A percentile compares a stretch with the other conserved stretches of the same genome.
These are phyloP conservation scores for Centropristis striata DNA, from an alignment of 2,113 vertebrate genomes.

Conservation along the genomic window DNA sequence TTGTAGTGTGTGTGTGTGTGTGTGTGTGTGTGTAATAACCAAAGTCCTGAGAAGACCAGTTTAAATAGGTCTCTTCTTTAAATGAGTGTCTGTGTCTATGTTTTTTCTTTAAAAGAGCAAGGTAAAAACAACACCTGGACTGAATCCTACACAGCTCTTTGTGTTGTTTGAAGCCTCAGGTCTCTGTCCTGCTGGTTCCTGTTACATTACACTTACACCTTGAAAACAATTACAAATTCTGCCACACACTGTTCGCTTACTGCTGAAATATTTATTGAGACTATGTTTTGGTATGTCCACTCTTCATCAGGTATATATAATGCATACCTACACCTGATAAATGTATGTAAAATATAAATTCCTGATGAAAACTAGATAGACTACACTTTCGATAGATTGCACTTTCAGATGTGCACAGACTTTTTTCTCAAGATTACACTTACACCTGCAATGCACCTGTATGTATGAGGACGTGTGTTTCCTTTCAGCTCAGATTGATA, in stretches of 20 bases:
- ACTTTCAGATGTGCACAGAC: too few species aligned
- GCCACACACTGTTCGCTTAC: too few species aligned
- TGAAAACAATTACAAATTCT: too few species aligned
- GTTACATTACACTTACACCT: not conserved
- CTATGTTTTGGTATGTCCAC: too few species aligned
- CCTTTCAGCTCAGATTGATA: not conserved
- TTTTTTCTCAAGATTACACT: not conserved
- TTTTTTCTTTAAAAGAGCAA: not conserved
- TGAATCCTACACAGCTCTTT: slow-evolving; percentile 1
- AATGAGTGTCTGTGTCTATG: slow-evolving; percentile 14
- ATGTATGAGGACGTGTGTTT: not conserved
- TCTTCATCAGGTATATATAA: too few species aligned
- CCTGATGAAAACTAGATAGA: too few species aligned
- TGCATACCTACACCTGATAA: too few species aligned
- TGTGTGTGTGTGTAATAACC: slow-evolving; percentile 4
- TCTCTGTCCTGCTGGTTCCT: not conserved
- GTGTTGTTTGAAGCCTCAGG: slow-evolving; percentile 17
- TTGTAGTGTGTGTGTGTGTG: not conserved
- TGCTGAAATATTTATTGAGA: too few species aligned
- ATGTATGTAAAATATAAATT: too few species aligned
- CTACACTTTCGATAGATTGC: too few species aligned
- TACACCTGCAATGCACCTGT: not conserved
- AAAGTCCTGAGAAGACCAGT: slow-evolving; percentile 9
- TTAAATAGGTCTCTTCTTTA: not conserved
- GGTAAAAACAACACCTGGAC: slow-evolving; percentile 7